phyloP scores from a whole-genome alignment of 2,797 vertebrate species.

The Syngnathus rostellatus region DNA sequence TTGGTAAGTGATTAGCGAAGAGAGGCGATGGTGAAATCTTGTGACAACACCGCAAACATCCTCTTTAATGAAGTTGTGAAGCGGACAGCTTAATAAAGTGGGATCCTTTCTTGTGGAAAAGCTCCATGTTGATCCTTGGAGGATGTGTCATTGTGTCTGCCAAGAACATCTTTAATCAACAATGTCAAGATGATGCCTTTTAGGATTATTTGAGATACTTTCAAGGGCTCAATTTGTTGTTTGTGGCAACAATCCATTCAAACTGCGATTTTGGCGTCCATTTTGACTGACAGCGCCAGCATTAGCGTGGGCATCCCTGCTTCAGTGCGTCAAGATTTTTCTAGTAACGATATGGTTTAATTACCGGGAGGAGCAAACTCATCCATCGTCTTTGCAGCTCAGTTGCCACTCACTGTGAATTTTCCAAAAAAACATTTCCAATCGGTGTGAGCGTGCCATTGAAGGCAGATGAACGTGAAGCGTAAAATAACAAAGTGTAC shows the following conservation, averaged over 20 bases:
- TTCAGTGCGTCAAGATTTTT: neutral
- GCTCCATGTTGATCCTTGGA: neutral
- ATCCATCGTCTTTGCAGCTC: neutral
- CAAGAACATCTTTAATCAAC: conserved; percentile 1
- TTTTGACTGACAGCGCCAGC: neutral
- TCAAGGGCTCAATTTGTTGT: neutral
- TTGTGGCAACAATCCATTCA: neutral
- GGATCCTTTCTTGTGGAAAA: neutral
- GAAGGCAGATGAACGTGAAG: conserved; percentile 45
- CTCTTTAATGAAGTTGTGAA: neutral
- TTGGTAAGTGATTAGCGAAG: no score
- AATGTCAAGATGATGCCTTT: conserved; percentile 3
- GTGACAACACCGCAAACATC: no score
- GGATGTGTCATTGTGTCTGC: neutral
- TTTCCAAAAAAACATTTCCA: neutral
- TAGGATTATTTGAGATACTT: neutral
- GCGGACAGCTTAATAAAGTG: neutral
- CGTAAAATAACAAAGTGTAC: conserved; percentile 51
- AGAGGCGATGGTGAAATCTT: no score
- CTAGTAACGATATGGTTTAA: neutral
- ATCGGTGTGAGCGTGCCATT: conserved; percentile 28
- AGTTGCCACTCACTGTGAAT: neutral
- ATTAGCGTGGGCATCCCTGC: neutral
- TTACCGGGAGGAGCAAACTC: neutral
- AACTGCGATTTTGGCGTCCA: neutral